A percentile compares a stretch with the other conserved stretches of the same genome.
Evolutionary conservation across 2,113 vertebrate species (phyloP).

Genomic region (Lophius piscatorius): DNA sequence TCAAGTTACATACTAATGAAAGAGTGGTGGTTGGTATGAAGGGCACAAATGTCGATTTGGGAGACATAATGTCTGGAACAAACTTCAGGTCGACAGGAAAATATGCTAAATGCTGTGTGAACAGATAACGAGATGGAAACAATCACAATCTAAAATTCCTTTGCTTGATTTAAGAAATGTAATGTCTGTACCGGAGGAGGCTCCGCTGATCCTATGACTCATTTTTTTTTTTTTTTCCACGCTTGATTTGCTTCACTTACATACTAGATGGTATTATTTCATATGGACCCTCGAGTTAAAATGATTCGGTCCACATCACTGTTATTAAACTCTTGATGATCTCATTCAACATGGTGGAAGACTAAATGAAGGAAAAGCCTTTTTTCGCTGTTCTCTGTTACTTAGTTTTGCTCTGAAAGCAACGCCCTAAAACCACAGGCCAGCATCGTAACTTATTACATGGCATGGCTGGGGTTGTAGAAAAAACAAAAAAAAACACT

Average conservation of each 20-base stretch:
- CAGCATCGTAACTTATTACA: conserved; percentile 53
- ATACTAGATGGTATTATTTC: conserved; percentile 63
- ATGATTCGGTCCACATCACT: conserved; percentile 59
- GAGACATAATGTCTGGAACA: conserved; percentile 65
- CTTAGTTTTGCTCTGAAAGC: conserved; percentile 56
- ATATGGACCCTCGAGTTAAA: conserved; percentile 42
- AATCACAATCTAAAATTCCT: conserved; percentile 54
- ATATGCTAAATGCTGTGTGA: conserved; percentile 56
- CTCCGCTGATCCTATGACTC: conserved; percentile 54
- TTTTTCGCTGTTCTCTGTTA: conserved; percentile 45
- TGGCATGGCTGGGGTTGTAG: conserved; percentile 38
- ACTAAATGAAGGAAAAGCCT: conserved; percentile 60
- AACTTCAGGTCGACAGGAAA: conserved; percentile 49
- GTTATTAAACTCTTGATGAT: conserved; percentile 54
- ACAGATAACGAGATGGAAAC: conserved; percentile 74
- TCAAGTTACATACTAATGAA: conserved; percentile 48
- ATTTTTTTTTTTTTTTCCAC: conserved; percentile 39
- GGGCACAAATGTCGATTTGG: conserved; percentile 43
- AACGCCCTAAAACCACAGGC: conserved; percentile 62
- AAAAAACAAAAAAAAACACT: conserved; percentile 18
- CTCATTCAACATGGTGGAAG: conserved; percentile 44
- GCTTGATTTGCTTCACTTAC: conserved; percentile 48
- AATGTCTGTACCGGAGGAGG: conserved; percentile 36
- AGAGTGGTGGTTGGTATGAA: not conserved
- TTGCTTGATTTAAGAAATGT: conserved; percentile 46